A percentile compares a stretch with the other conserved stretches of the same genome.
These are phyloP conservation scores for Phocoena phocoena DNA, from an alignment of 2,113 vertebrate species.

Conservation along the genomic window DNA sequence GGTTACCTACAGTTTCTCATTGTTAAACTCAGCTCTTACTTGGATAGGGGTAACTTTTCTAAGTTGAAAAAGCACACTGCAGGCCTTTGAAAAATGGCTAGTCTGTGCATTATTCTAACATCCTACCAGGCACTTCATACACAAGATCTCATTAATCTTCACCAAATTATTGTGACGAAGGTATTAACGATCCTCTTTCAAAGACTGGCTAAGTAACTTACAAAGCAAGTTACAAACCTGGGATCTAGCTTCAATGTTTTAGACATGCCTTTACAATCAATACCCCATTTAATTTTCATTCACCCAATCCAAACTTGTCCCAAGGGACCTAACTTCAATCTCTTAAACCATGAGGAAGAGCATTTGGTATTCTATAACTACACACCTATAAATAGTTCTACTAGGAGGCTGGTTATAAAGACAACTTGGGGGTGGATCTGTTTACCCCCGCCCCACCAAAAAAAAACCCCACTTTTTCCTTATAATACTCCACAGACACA, in stretches of 20 bases:
- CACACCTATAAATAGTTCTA: neutral
- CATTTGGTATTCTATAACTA: neutral
- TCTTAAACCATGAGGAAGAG: neutral
- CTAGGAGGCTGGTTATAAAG: neutral
- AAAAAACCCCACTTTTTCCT: neutral
- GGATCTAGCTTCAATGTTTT: neutral
- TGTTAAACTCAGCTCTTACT: neutral
- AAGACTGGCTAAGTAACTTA: neutral
- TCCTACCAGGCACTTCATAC: neutral
- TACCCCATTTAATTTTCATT: slow-evolving; percentile 9
- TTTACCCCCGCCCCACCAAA: fast-evolving
- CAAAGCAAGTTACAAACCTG: neutral
- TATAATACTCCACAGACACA: neutral
- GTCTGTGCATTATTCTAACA: neutral
- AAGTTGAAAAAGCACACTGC: neutral
- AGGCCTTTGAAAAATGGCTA: neutral
- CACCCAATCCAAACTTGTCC: neutral
- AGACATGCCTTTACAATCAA: neutral
- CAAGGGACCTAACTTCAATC: neutral
- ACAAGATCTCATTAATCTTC: neutral
- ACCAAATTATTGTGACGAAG: neutral
- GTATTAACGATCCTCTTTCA: neutral
- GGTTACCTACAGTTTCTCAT: neutral
- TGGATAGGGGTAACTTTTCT: neutral
- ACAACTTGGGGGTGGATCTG: neutral